Base-by-base conservation (phyloP, 2,888 invertebrate genomes). In the Epinotia brunnichana region DNA sequence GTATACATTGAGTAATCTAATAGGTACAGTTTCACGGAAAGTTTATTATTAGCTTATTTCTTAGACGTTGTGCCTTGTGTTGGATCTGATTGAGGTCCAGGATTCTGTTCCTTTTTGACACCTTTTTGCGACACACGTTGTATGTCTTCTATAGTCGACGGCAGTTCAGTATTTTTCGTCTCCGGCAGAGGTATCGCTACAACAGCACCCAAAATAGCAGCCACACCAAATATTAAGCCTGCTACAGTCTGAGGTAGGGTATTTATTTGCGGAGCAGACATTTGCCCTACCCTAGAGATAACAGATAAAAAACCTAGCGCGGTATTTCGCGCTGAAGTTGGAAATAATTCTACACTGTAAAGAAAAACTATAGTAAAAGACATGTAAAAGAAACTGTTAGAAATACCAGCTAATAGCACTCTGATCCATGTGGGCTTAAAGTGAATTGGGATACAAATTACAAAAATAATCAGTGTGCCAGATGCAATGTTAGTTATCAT, bases 331-430 rank as follows among this genome's bases (percentile, higher is more conserved):
- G 97, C 95, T 1, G 96, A 95, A 0, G 98, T 98, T 0, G 98
- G 98, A 84, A 97, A 98, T 21, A 97, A 86, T 87, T 98, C 98
- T 0, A 97, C 97, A 0, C 96, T 95, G 85, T 96, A 98, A 21
- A 98, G 94, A 85, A 97, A 98, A 5, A 96, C 96, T 39, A 96
- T 95, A 0, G 97, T 96, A 82, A 98, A 98, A 0, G 96, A 95
- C 61, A 97, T 94, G 0, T 97, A 96, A 78, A 96, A 95, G 21
- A 97, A 96, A 75, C 96, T 95, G 78, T 97, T 96, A 3, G 96
- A 96, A 61, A 95, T 79, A 74, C 95, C 95, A 13, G 96, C 96
- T 21, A 96, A 88, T 10, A 94, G 81, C 0, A 96, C 90, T 77
- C 94, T 92, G 0, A 91, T 82, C 94, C 94, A 94, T 10, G 81